Conservation (phyloP, 2,797 vertebrate genomes). For the Phyllotis vaccarum region DNA sequence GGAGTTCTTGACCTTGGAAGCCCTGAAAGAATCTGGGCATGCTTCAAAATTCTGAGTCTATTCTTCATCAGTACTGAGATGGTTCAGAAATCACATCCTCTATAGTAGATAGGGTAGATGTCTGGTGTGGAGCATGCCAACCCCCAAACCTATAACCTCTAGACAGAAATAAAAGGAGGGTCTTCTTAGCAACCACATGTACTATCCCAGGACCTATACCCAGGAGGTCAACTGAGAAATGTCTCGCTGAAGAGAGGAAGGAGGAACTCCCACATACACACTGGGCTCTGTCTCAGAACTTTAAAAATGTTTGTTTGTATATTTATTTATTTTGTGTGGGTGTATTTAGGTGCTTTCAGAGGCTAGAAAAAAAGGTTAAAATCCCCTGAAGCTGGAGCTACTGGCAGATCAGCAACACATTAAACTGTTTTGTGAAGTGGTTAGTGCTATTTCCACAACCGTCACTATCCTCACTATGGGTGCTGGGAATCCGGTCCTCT, state of each 20-base stretch:
- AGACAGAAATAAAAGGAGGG: not conserved
- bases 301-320: not conserved
- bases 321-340: not conserved
- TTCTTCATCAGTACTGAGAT: not conserved
- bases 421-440: too few relatives aligned
- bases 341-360: not conserved
- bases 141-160: not conserved
- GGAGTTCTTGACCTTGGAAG: not conserved
- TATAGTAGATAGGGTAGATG: not conserved
- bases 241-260: not conserved
- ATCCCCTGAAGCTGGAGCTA: not conserved
- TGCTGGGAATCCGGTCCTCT: not conserved
- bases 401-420: too few relatives aligned
- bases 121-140: not conserved
- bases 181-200: not conserved
- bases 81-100: not conserved
- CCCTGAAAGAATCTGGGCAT: not conserved
- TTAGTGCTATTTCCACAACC: too few relatives aligned
- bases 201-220: too few relatives aligned
- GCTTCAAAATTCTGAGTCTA: not conserved
- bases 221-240: not conserved
- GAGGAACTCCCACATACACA: not conserved
- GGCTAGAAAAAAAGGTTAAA: too few relatives aligned
- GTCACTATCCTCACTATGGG: too few relatives aligned
- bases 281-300: not conserved